Percentiles rank a stretch among this genome's conserved stretches.
Evolutionary conservation across 2,888 invertebrate genomes (phyloP).

Genomic region (Caenorhabditis virilis): DNA sequence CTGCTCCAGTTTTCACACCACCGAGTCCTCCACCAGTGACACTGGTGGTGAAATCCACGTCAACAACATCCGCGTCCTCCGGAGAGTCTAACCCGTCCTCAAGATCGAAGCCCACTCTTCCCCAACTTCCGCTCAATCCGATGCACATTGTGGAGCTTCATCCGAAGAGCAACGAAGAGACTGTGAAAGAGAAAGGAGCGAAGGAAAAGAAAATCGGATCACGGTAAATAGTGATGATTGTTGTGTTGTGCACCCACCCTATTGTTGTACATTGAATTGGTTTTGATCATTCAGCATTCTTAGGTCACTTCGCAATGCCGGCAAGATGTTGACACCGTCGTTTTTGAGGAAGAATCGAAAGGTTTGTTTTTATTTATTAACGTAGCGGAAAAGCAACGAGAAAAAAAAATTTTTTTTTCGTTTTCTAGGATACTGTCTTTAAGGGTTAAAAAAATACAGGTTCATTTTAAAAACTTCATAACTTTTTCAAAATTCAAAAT

Average conservation of each 20-base stretch:
- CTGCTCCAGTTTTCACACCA: constrained; percentile 37
- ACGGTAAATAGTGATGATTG: neutral
- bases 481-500: too few species aligned
- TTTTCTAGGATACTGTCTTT: too few species aligned
- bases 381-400: too few species aligned
- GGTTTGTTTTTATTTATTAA: constrained; percentile 8
- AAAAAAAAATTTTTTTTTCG: too few species aligned
- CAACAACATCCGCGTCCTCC: constrained; percentile 15
- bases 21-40: constrained; percentile 33
- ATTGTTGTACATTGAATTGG: constrained; percentile 10
- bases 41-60: constrained; percentile 20
- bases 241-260: constrained; percentile 15
- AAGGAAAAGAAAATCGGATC: neutral
- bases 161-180: constrained; percentile 11
- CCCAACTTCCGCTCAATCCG: constrained; percentile 34
- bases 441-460: too few species aligned
- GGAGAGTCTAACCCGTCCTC: neutral
- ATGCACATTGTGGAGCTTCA: constrained; percentile 32
- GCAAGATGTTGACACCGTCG: constrained; percentile 43
- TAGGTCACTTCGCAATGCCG: constrained; percentile 43
- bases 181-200: neutral
- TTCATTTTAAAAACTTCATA: too few species aligned
- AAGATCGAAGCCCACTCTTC: constrained; percentile 13
- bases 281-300: constrained; percentile 45
- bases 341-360: constrained; percentile 38